Conservation (phyloP, 2,888 invertebrate genomes). For the Acrobasis consociella region DNA sequence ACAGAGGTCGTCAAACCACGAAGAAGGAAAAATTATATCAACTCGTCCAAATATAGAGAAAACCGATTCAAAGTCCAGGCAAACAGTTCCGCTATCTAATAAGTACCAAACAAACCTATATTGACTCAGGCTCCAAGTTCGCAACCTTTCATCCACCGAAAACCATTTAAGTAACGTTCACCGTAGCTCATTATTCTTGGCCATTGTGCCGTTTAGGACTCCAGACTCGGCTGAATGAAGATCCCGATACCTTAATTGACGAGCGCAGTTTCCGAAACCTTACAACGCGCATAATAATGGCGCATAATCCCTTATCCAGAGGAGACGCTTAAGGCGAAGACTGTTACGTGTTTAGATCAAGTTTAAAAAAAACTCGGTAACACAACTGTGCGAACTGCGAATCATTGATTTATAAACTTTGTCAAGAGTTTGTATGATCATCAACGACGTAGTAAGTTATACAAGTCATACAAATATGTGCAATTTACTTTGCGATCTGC, state of each 20-base stretch:
- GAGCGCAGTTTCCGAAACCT: conserved; percentile 79
- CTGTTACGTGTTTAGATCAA: not conserved
- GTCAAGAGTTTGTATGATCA: no score
- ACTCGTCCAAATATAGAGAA: no score
- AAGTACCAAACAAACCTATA: not conserved
- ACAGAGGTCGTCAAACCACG: no score
- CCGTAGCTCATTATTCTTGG: conserved; percentile 71
- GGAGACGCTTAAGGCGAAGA: conserved; percentile 57
- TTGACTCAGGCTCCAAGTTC: conserved; percentile 23
- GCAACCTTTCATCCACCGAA: conserved; percentile 58
- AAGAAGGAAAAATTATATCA: no score
- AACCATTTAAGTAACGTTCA: conserved; percentile 58
- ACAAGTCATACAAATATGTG: no score
- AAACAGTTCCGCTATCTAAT: not conserved
- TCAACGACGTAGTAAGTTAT: no score
- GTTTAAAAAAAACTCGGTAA: no score
- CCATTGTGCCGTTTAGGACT: conserved; percentile 71
- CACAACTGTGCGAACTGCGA: no score
- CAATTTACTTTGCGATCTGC: no score
- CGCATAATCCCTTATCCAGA: conserved; percentile 76
- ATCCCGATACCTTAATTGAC: conserved; percentile 82
- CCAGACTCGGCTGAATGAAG: conserved; percentile 63
- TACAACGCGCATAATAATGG: conserved; percentile 78
- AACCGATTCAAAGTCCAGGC: not conserved
- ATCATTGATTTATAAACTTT: no score